Evolutionary conservation across 2,113 vertebrate species (phyloP).

Genomic region (Crotalus tigris): DNA sequence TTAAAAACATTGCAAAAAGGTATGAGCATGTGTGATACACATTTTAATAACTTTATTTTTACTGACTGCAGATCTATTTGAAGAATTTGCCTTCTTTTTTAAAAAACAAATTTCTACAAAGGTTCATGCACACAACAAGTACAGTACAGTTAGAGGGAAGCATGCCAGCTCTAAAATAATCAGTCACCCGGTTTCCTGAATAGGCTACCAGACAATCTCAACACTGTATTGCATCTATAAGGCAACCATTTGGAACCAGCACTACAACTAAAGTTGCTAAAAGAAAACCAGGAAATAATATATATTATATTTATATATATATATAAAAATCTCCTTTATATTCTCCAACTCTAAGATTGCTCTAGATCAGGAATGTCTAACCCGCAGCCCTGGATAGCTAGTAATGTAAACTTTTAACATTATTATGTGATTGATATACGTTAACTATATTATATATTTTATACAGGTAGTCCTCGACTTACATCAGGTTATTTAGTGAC

Average conservation of each 20-base stretch:
- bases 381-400: neutral
- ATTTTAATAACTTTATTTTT: neutral
- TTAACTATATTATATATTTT: neutral
- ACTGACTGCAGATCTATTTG: slow-evolving; percentile 71
- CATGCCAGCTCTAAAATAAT: slow-evolving; percentile 70
- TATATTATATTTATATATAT: neutral
- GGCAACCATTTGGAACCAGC: slow-evolving; percentile 75
- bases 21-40: neutral
- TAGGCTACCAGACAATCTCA: slow-evolving; percentile 59
- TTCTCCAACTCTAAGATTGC: neutral
- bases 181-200: slow-evolving; percentile 62
- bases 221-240: slow-evolving; percentile 62
- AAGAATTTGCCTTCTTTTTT: slow-evolving; percentile 33
- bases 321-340: neutral
- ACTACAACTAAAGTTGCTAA: slow-evolving; percentile 34
- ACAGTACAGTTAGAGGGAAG: slow-evolving; percentile 59
- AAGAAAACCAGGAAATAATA: neutral
- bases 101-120: slow-evolving; percentile 22
- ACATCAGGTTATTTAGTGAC: too few species aligned
- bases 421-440: neutral
- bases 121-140: slow-evolving; percentile 66
- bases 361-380: neutral
- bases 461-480: neutral
- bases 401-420: neutral
- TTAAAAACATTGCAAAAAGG: neutral